Evolutionary conservation across 53 echinoderm and acorn worm species (phyloP).

Genomic region (Luidia sarsii): DNA sequence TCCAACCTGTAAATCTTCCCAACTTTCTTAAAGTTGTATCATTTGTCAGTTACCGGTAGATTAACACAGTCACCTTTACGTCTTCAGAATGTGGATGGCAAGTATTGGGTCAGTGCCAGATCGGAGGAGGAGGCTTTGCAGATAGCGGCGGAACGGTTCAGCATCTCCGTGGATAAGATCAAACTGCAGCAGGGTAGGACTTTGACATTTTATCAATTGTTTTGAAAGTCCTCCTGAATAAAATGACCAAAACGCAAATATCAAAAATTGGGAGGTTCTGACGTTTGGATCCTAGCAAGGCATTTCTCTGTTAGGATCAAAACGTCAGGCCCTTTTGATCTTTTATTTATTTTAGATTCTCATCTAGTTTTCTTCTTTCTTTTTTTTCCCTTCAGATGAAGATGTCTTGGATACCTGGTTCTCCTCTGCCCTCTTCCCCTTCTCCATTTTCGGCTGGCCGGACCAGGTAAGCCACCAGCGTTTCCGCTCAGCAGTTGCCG

Average conservation of each 20-base stretch:
- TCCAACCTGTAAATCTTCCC: too few species aligned
- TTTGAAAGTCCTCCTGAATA: too few species aligned
- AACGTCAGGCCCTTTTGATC: too few species aligned
- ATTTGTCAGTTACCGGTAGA: neutral
- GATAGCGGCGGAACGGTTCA: conserved; percentile 80
- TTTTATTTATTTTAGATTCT: too few species aligned
- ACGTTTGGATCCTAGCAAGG: neutral
- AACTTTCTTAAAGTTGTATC: too few species aligned
- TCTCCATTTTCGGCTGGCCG: conserved; percentile 98
- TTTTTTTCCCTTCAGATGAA: conserved; percentile 66
- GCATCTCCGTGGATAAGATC: conserved; percentile 78
- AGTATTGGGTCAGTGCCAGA: conserved; percentile 85
- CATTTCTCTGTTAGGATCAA: too few species aligned
- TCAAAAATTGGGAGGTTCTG: too few species aligned
- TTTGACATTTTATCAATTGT: too few species aligned
- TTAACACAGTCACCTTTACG: neutral
- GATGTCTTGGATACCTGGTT: conserved; percentile 99
- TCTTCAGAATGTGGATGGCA: conserved; percentile 62
- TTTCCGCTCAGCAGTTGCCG: too few species aligned
- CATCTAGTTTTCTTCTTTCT: neutral
- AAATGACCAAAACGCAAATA: too few species aligned
- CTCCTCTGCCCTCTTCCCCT: conserved; percentile 94
- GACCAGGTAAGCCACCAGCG: conserved; percentile 72
- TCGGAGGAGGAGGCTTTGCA: conserved; percentile 68
- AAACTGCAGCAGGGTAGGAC: conserved; percentile 84